Evolutionary conservation across 2,797 vertebrate genomes (phyloP).

Genomic region (Macrochelys suwanniensis): DNA sequence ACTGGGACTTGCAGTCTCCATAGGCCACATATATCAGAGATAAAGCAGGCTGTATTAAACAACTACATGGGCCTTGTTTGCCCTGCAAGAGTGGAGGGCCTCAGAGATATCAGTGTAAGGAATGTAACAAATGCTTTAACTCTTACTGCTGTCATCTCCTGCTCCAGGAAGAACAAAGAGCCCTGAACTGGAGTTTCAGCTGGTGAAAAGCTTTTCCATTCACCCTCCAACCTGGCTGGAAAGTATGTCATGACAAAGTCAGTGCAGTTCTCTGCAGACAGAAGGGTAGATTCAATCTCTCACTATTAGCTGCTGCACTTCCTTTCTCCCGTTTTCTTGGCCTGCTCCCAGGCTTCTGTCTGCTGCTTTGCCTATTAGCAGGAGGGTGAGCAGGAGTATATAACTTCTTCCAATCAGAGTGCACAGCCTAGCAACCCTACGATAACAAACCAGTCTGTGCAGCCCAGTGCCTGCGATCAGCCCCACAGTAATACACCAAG

Average conservation of each 20-base stretch:
- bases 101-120: not conserved
- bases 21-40: not conserved
- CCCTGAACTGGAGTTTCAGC: not conserved
- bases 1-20: not conserved
- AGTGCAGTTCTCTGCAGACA: not conserved
- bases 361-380: not conserved
- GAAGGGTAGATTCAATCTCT: not conserved
- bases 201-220: not conserved
- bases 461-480: not conserved
- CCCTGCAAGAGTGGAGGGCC: not conserved
- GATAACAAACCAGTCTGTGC: not conserved
- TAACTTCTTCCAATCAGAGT: not conserved
- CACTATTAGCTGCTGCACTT: not conserved
- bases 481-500: not conserved
- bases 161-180: not conserved
- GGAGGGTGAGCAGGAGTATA: not conserved
- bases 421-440: not conserved
- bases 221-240: not conserved
- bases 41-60: not conserved
- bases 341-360: not conserved
- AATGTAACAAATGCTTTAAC: not conserved
- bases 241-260: not conserved
- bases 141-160: not conserved
- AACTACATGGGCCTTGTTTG: not conserved
- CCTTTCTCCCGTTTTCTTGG: not conserved